Evolutionary conservation across 2,797 vertebrate species (phyloP).

Genomic region (Poeciliopsis infans): DNA sequence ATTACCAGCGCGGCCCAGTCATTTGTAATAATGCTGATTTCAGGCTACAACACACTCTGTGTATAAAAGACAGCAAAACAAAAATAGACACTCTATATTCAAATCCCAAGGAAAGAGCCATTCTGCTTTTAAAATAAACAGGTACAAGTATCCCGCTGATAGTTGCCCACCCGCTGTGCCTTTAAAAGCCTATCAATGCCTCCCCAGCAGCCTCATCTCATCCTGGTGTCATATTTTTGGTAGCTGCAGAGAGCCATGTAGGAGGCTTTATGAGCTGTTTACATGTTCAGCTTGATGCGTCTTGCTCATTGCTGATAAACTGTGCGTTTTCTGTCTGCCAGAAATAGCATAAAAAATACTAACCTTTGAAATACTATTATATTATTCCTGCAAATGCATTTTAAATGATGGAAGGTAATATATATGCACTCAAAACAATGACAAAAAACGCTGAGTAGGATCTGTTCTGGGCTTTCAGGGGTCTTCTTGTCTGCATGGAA

Average conservation of each 20-base stretch:
- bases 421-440: not conserved
- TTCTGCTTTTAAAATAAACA: slow-evolving; percentile 34
- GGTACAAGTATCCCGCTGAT: slow-evolving; percentile 15
- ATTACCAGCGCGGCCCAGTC: not conserved
- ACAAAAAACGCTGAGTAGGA: not conserved
- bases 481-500: slow-evolving; percentile 11
- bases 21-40: not conserved
- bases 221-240: slow-evolving; percentile 33
- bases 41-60: not conserved
- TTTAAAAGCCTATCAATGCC: slow-evolving; percentile 35
- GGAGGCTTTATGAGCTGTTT: slow-evolving; percentile 37
- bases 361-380: not conserved
- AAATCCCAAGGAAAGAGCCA: not conserved
- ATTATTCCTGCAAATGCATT: not conserved
- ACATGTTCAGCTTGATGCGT: slow-evolving; percentile 29
- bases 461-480: slow-evolving; percentile 24
- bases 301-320: slow-evolving; percentile 14
- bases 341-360: slow-evolving; percentile 4
- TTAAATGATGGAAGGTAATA: not conserved
- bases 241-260: slow-evolving; percentile 31
- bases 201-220: slow-evolving; percentile 27
- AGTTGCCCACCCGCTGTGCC: slow-evolving; percentile 24
- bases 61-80: not conserved
- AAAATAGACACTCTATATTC: not conserved
- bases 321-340: slow-evolving; percentile 17